Evolutionary conservation across 2,888 invertebrate species (phyloP).

Genomic region (Eustalomyia histrio): DNA sequence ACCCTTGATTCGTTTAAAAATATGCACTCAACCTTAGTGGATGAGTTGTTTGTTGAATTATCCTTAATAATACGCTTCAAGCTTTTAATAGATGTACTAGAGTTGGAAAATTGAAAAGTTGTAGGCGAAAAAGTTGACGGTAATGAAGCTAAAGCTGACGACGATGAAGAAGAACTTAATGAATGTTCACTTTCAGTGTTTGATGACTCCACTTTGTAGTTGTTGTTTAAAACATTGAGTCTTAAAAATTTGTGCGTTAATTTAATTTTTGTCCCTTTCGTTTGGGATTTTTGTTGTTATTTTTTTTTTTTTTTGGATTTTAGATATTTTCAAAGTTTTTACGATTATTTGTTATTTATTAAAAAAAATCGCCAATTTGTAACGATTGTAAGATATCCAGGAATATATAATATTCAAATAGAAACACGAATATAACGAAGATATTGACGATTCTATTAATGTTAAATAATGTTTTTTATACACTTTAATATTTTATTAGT

Average conservation of each 20-base stretch:
- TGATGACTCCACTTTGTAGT: constrained; percentile 57
- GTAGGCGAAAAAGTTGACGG: background rate
- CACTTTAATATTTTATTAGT: background rate
- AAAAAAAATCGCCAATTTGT: constrained; percentile 28
- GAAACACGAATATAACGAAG: constrained; percentile 38
- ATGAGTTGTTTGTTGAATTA: constrained; percentile 2
- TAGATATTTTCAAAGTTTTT: constrained; percentile 16
- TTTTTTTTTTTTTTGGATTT: constrained; percentile 5
- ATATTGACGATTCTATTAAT: constrained; percentile 43
- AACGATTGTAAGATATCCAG: constrained; percentile 51
- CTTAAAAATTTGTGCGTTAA: constrained; percentile 56
- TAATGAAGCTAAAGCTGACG: constrained; percentile 25
- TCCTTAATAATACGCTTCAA: constrained; percentile 34
- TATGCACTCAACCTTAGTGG: constrained; percentile 36
- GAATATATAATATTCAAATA: constrained; percentile 65
- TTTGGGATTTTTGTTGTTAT: constrained; percentile 46
- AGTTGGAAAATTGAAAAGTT: constrained; percentile 37
- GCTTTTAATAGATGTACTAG: constrained; percentile 49
- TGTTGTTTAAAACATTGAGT: constrained; percentile 59
- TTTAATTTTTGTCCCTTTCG: constrained; percentile 45
- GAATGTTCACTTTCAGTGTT: constrained; percentile 42
- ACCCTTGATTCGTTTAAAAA: constrained; percentile 15
- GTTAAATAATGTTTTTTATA: background rate
- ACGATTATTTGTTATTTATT: constrained; percentile 17
- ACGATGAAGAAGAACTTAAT: constrained; percentile 18